These are phyloP conservation scores for Cuculus canorus DNA, from an alignment of 2,797 vertebrate genomes.

Conservation along the genomic window DNA sequence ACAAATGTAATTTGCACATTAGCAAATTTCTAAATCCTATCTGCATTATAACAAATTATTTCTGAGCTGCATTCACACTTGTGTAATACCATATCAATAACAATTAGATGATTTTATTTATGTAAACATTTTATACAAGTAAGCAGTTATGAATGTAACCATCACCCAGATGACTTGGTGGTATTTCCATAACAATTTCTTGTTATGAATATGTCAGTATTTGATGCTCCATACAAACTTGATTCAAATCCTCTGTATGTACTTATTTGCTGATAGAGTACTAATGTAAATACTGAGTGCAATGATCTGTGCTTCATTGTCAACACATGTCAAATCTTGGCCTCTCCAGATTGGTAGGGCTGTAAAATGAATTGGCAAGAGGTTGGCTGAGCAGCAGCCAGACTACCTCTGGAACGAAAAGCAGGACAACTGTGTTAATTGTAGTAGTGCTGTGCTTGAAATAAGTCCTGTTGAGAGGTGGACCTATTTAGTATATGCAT, in stretches of 20 bases:
- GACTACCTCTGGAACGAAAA: neutral
- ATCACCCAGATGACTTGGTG: neutral
- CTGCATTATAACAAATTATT: neutral
- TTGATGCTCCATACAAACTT: neutral
- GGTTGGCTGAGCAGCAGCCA: neutral
- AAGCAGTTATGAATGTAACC: neutral
- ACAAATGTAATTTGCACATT: neutral
- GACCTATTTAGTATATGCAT: neutral
- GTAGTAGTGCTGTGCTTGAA: neutral
- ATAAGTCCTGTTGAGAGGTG: neutral
- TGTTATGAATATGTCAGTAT: neutral
- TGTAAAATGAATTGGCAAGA: accelerated
- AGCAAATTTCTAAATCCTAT: neutral
- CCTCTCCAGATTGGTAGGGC: accelerated
- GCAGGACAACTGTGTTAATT: neutral
- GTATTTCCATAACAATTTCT: neutral
- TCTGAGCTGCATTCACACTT: neutral
- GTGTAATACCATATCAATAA: neutral
- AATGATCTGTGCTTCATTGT: neutral
- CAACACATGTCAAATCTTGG: neutral
- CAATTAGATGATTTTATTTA: neutral
- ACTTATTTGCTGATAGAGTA: neutral
- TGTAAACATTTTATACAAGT: neutral
- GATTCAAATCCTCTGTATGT: neutral
- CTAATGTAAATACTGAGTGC: neutral